Conservation (phyloP, 2,888 invertebrate genomes). For the Holacanthella duospinosa region DNA sequence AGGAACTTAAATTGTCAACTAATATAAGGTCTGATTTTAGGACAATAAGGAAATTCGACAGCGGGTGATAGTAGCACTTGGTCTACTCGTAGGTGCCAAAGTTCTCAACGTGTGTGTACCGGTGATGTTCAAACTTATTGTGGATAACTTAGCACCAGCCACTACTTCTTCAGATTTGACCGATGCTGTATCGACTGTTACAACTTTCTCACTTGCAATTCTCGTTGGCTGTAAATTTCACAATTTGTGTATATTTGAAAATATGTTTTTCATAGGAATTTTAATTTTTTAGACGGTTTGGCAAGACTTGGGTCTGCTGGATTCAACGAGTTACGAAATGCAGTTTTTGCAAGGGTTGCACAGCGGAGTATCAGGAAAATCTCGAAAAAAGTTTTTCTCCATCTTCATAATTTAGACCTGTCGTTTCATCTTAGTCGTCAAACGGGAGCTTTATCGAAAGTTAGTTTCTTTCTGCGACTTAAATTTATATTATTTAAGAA, state of each 20-base stretch:
- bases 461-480: conserved; percentile 39
- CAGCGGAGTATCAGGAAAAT: conserved; percentile 91
- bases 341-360: conserved; percentile 94
- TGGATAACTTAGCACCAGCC: conserved; percentile 70
- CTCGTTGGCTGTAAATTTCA: conserved; percentile 67
- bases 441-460: conserved; percentile 90
- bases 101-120: conserved; percentile 84
- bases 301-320: conserved; percentile 81
- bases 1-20: not conserved
- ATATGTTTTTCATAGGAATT: not conserved
- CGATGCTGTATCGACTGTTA: conserved; percentile 66
- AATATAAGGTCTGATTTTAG: conserved; percentile 40
- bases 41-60: conserved; percentile 62
- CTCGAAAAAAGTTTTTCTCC: conserved; percentile 87
- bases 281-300: conserved; percentile 73
- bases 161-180: conserved; percentile 57
- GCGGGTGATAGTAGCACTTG: conserved; percentile 73
- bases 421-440: conserved; percentile 86
- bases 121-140: conserved; percentile 85
- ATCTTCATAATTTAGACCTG: conserved; percentile 88
- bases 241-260: not conserved
- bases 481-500: not conserved
- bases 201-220: conserved; percentile 66
- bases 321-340: conserved; percentile 93
- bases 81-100: conserved; percentile 70